A percentile compares a stretch with the other conserved stretches of the same genome.
Conservation (phyloP, 1,140 invertebrate species). For the Lepidotrigona ventralis region DNA sequence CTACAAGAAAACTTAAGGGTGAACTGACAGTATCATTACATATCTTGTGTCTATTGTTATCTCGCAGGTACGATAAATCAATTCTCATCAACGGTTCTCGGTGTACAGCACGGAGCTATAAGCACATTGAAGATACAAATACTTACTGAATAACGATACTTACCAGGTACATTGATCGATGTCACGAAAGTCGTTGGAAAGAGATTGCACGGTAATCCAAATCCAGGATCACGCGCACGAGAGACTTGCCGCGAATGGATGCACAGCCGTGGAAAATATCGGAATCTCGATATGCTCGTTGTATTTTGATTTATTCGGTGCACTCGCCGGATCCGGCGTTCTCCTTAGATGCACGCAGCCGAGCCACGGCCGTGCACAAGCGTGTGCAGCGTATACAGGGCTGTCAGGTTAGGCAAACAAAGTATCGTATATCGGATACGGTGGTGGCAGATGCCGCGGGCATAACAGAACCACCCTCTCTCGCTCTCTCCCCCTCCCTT, state of each 20-base stretch:
- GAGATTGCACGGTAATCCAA: not conserved
- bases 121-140: not conserved
- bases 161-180: not conserved
- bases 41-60: not conserved
- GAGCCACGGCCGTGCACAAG: slow-evolving; percentile 7
- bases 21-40: no score
- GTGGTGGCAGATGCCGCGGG: slow-evolving; percentile 70
- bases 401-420: slow-evolving; percentile 61
- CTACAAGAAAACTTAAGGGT: no score
- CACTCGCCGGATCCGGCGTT: slow-evolving; percentile 48
- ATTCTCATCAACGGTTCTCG: not conserved
- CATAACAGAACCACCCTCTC: slow-evolving; percentile 58
- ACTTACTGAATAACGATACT: not conserved
- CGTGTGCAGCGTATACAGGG: slow-evolving; percentile 24
- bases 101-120: no score
- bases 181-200: not conserved
- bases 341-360: slow-evolving; percentile 15
- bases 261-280: slow-evolving; percentile 32
- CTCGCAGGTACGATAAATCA: not conserved
- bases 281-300: slow-evolving; percentile 14
- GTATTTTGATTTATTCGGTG: slow-evolving; percentile 74
- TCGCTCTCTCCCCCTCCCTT: not conserved
- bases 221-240: not conserved
- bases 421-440: slow-evolving; percentile 70
- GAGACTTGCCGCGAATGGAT: slow-evolving; percentile 18